phyloP scores from a whole-genome alignment of 2,113 vertebrate genomes.

The Microtus pennsylvanicus region DNA sequence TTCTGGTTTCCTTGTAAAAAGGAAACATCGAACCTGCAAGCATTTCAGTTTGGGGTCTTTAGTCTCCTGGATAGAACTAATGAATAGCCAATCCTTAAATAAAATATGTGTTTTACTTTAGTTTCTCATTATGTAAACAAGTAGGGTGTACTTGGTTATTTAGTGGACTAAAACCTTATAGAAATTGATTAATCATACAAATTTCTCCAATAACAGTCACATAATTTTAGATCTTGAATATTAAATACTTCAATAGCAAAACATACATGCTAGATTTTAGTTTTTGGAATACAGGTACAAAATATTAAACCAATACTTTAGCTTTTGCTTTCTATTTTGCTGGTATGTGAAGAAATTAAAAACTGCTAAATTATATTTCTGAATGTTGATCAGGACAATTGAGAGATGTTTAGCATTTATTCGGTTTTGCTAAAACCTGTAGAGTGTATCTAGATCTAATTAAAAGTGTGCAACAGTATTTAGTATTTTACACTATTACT shows the following conservation, averaged over 20 bases:
- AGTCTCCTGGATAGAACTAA: not conserved
- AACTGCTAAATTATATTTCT: not conserved
- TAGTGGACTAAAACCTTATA: not conserved
- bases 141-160: not conserved
- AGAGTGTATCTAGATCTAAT: not conserved
- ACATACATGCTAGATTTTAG: not conserved
- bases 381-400: not conserved
- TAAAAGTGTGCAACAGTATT: not conserved
- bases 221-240: conserved; percentile 11
- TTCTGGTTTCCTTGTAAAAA: conserved; percentile 9
- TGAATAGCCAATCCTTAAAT: conserved; percentile 1
- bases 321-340: not conserved
- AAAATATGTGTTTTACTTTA: not conserved
- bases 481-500: not conserved
- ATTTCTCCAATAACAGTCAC: not conserved
- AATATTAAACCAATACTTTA: not conserved
- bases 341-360: not conserved
- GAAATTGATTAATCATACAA: not conserved
- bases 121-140: not conserved
- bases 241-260: conserved; percentile 20
- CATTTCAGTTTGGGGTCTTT: not conserved
- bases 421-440: not conserved
- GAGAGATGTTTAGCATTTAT: conserved; percentile 16
- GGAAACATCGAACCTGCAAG: conserved; percentile 4
- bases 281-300: not conserved